Evolutionary conservation across 1,140 invertebrate species (phyloP), one percentile per base, ranked within the genome.

Genomic region (Trigoniulus corallinus): DNA sequence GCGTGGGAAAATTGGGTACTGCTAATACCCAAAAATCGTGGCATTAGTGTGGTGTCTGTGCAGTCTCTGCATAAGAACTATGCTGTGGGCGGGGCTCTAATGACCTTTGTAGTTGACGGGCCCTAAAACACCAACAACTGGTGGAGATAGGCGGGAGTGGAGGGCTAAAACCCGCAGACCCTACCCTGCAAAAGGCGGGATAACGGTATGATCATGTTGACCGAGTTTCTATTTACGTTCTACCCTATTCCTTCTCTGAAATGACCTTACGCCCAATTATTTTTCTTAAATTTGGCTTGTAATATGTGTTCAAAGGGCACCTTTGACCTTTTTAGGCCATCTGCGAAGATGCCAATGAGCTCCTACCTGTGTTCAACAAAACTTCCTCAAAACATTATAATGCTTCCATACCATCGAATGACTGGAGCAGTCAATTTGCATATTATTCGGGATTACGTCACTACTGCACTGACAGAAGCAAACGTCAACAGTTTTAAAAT

Each of bases 331-430:
- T 70, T 3, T 64, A 94, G 88, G 86, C 88, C 1, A 67, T 95
- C 48, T 84, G 86, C 1, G 85, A 88, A 67, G 92, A 96, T 70
- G 92, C 93, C 0, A 95, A 92, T 70, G 93, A 98, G 66, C 66
- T 95, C 47, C 70, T 98, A 48, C 93, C 93, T 1, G 83, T 97
- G 45, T 98, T 95, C 72, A 98, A 97, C 67, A 89, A 92, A 62
- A 91, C 89, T 12, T 88, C 88, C 24, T 81, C 80, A 13, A 83
- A 82, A 61, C 88, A 92, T 65, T 98, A 98, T 68, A 73, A 77
- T 27, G 77, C 81, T 1, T 72, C 79, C 3, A 73, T 84, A 27
- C 81, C 82, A 39, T 80, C 82, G 1, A 82, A 81, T 42, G 92
- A 97, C 64, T 96, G 92, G 92, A 64, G 62, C 12, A 65, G 61